Evolutionary conservation across 2,888 invertebrate genomes (phyloP).

Genomic region (Drosophila pseudotakahashii): DNA sequence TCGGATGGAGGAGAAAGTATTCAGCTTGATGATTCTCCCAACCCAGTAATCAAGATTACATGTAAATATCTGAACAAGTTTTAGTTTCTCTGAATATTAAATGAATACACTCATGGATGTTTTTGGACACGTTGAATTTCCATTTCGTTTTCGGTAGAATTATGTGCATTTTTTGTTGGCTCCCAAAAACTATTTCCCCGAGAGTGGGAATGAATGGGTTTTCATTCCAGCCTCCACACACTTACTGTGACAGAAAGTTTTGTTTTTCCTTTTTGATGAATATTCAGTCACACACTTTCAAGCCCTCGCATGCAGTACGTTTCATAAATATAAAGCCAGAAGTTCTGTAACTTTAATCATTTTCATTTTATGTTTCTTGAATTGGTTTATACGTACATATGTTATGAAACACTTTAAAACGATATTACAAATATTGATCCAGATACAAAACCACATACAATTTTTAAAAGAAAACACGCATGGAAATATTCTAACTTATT

Average conservation of each 20-base stretch:
- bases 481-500: not conserved
- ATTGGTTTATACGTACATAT: too few relatives aligned
- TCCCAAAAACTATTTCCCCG: constrained; percentile 27
- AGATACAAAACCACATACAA: too few relatives aligned
- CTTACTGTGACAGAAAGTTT: constrained; percentile 9
- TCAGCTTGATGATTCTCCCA: too few relatives aligned
- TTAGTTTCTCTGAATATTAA: constrained; percentile 32
- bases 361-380: not conserved
- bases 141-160: constrained; percentile 28
- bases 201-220: constrained; percentile 14
- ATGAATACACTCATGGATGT: constrained; percentile 27
- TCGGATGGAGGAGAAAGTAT: constrained; percentile 3
- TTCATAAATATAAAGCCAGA: not conserved
- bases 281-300: constrained; percentile 67
- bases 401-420: too few relatives aligned
- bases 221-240: constrained; percentile 13
- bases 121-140: constrained; percentile 7
- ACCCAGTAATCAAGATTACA: constrained; percentile 11
- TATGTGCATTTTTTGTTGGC: constrained; percentile 41
- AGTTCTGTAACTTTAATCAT: not conserved
- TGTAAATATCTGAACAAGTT: constrained; percentile 24
- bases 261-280: constrained; percentile 52
- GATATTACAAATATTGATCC: too few relatives aligned
- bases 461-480: too few relatives aligned
- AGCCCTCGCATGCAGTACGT: constrained; percentile 38